A percentile compares a stretch with the other conserved stretches of the same genome.
phyloP scores from a whole-genome alignment of 2,888 invertebrate species.

The Temnothorax rugatulus region DNA sequence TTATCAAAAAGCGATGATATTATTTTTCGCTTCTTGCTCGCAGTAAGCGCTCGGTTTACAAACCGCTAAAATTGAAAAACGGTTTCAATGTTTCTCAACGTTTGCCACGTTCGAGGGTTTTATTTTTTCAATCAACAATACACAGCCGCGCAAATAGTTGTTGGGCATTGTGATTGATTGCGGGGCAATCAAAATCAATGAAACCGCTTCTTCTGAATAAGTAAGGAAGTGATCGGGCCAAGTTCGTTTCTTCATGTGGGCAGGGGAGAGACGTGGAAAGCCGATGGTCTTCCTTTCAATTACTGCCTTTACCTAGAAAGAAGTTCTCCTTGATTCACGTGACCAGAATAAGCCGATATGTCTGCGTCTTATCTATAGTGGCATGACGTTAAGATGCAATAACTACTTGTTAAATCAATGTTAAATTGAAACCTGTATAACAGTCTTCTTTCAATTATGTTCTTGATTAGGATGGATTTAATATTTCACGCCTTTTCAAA shows the following conservation, averaged over 20 bases:
- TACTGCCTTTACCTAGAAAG: constrained; percentile 55
- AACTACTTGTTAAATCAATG: neutral
- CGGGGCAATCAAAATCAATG: constrained; percentile 47
- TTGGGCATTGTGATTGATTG: constrained; percentile 29
- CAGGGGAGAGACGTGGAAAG: constrained; percentile 21
- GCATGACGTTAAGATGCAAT: neutral
- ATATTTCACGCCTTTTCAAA: neutral
- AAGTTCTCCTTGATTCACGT: constrained; percentile 59
- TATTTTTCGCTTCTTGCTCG: constrained; percentile 5
- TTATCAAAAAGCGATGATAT: neutral
- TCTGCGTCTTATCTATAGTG: constrained; percentile 34
- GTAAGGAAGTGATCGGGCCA: constrained; percentile 21
- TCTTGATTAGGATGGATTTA: neutral
- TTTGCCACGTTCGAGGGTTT: neutral
- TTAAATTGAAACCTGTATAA: neutral
- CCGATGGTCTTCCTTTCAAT: constrained; percentile 60
- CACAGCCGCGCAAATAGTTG: constrained; percentile 11
- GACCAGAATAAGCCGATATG: constrained; percentile 58
- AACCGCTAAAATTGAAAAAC: neutral
- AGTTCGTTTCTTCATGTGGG: constrained; percentile 10
- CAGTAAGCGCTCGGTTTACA: neutral
- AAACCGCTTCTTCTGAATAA: constrained; percentile 43
- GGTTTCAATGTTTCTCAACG: neutral
- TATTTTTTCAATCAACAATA: constrained; percentile 6
- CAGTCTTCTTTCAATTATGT: neutral